These are phyloP conservation scores for Brachyopa scutellaris DNA, from an alignment of 2,888 invertebrate species.

Conservation along the genomic window DNA sequence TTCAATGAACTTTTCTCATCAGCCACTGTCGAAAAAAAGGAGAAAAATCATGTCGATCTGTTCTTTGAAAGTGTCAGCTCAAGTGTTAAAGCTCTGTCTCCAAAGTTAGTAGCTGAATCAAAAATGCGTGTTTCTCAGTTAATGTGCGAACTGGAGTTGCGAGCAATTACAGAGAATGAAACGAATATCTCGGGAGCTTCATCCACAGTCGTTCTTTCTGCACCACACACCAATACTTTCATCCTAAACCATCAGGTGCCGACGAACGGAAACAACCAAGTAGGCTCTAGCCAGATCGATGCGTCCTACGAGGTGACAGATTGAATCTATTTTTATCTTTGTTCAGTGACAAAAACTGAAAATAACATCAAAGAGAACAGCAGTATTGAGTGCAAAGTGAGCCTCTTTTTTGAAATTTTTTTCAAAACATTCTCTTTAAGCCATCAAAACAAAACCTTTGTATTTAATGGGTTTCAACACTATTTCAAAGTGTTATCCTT, in stretches of 20 bases:
- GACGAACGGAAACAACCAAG: constrained; percentile 39
- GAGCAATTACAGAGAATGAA: constrained; percentile 74
- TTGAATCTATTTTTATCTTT: background rate
- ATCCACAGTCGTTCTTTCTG: constrained; percentile 30
- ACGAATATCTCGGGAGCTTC: constrained; percentile 22
- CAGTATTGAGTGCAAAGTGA: too few species aligned
- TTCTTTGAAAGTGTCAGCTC: constrained; percentile 76
- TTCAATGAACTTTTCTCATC: constrained; percentile 77
- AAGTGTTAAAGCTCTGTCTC: constrained; percentile 75
- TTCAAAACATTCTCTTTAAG: too few species aligned
- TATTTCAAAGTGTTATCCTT: too few species aligned
- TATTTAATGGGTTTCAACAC: too few species aligned
- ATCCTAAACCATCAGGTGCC: constrained; percentile 38
- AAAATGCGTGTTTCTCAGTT: constrained; percentile 76
- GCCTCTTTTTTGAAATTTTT: too few species aligned
- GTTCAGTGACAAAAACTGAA: too few species aligned
- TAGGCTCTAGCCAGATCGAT: constrained; percentile 55
- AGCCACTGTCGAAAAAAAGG: constrained; percentile 72
- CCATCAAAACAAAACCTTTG: too few species aligned
- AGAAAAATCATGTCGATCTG: constrained; percentile 77
- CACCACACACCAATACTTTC: constrained; percentile 35
- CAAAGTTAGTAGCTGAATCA: constrained; percentile 75
- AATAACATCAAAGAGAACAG: too few species aligned
- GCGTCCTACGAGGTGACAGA: constrained; percentile 25
- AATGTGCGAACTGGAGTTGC: constrained; percentile 75